A percentile compares a stretch with the other conserved stretches of the same genome.
Conservation (phyloP, 2,797 vertebrate species). For the Coendou prehensilis region DNA sequence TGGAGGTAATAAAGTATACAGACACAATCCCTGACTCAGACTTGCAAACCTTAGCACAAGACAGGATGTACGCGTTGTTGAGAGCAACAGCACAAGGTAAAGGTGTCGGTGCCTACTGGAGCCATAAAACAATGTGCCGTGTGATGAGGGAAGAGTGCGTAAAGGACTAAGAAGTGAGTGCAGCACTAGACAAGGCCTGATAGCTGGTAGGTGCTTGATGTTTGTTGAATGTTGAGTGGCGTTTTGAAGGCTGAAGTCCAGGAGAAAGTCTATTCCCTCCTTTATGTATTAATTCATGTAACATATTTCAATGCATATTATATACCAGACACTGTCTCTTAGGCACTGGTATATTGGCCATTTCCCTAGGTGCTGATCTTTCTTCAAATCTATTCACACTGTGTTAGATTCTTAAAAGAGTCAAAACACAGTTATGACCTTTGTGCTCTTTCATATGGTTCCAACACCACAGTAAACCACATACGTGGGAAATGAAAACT, state of each 20-base stretch:
- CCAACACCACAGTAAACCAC: neutral
- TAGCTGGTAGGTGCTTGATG: neutral
- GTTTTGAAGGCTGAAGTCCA: constrained; percentile 49
- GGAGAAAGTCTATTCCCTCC: neutral
- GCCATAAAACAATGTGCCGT: neutral
- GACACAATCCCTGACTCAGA: neutral
- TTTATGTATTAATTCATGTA: constrained; percentile 9
- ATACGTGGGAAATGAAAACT: constrained; percentile 1
- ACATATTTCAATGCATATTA: neutral
- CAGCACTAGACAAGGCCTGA: neutral
- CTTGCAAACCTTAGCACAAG: neutral
- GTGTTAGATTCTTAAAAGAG: constrained; percentile 38
- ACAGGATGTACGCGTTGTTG: neutral
- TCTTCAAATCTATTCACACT: constrained; percentile 23
- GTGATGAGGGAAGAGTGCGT: neutral
- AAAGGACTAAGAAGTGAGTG: neutral
- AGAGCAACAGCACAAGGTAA: neutral
- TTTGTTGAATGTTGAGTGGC: neutral
- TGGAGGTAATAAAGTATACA: constrained; percentile 3
- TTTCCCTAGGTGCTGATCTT: neutral
- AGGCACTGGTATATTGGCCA: neutral
- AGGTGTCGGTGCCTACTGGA: neutral
- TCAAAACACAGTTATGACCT: neutral
- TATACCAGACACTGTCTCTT: neutral
- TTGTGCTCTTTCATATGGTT: neutral